A percentile compares a stretch with the other conserved stretches of the same genome.
Evolutionary conservation across 1,140 invertebrate species (phyloP).

Genomic region (Mercenaria mercenaria): DNA sequence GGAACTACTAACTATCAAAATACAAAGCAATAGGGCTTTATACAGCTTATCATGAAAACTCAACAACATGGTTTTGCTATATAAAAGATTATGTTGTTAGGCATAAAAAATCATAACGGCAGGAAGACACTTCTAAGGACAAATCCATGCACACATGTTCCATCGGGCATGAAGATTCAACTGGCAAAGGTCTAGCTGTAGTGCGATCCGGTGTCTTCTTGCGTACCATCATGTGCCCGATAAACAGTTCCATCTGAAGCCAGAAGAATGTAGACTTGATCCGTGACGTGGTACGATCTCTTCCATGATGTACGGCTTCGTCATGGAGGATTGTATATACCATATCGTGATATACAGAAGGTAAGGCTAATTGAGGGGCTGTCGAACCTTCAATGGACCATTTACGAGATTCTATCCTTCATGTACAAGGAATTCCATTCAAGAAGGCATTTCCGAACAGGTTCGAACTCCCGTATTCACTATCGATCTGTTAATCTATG

Average conservation of each 20-base stretch:
- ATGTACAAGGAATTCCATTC: constrained; percentile 22
- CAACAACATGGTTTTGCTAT: no score
- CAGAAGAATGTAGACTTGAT: constrained; percentile 42
- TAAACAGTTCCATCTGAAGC: constrained; percentile 39
- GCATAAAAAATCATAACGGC: constrained; percentile 46
- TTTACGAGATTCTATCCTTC: constrained; percentile 33
- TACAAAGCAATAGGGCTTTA: no score
- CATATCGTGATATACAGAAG: neutral
- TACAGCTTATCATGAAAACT: no score
- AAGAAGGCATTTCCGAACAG: constrained; percentile 12
- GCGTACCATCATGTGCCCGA: neutral
- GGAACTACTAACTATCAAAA: no score
- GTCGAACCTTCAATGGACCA: neutral
- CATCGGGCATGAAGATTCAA: constrained; percentile 17
- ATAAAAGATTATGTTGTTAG: constrained; percentile 59
- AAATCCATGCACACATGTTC: constrained; percentile 66
- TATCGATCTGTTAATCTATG: no score
- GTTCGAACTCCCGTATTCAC: neutral
- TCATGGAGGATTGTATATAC: constrained; percentile 43
- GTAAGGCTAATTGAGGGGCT: constrained; percentile 16
- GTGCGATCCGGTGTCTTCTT: neutral
- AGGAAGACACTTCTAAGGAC: constrained; percentile 31
- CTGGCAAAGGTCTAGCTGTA: neutral
- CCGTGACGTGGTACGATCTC: neutral
- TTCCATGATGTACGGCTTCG: constrained; percentile 24